A percentile compares a stretch with the other conserved stretches of the same genome.
phyloP scores from a whole-genome alignment of 2,888 invertebrate genomes.

The Fissipunctia ypsillon region DNA sequence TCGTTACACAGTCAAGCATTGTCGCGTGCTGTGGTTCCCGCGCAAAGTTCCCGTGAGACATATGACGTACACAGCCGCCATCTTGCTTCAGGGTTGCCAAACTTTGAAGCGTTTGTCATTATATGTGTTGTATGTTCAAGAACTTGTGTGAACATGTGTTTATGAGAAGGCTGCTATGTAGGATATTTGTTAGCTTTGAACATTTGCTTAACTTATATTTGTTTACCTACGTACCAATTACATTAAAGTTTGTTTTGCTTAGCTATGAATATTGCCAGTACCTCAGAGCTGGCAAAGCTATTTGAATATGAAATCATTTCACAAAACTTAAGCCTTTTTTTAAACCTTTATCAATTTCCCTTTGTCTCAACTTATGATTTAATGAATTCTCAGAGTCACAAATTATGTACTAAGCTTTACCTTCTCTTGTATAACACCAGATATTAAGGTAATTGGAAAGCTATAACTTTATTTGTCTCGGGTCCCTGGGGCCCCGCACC shows the following conservation, averaged over 20 bases:
- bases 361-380: background rate
- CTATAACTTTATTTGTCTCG: background rate
- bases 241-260: background rate
- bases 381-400: background rate
- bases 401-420: background rate
- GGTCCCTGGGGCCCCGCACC: too few relatives aligned
- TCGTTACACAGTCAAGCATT: constrained; percentile 70
- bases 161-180: too few relatives aligned
- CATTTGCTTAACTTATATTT: background rate
- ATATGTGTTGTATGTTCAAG: background rate
- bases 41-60: constrained; percentile 68
- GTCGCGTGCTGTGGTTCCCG: constrained; percentile 65
- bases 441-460: background rate
- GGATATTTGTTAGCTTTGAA: background rate
- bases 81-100: constrained; percentile 47
- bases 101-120: background rate
- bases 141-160: background rate
- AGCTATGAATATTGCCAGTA: background rate
- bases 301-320: background rate
- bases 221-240: background rate
- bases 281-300: background rate
- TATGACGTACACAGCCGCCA: constrained; percentile 40
- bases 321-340: background rate
- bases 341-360: background rate
- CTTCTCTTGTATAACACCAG: background rate